Base-by-base conservation (phyloP, 1,140 invertebrate species). In the Brachionus rotundiformis region DNA sequence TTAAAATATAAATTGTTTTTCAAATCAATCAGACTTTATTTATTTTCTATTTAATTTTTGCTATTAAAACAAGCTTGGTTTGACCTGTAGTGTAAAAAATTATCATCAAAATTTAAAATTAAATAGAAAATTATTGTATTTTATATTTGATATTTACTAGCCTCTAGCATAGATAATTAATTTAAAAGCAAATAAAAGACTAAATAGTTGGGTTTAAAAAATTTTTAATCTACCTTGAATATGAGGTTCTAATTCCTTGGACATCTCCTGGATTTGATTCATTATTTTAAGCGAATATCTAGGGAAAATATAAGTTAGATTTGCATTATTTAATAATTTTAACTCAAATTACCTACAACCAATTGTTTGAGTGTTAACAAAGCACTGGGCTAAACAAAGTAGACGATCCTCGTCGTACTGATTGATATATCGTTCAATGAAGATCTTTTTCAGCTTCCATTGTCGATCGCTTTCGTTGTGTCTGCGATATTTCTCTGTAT, bases 211-310 rank as follows among this genome's bases (percentile, higher is more conserved):
- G 8, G 25, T 11, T 44, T 10, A 19, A 73, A 41, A 36, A 68
- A 63, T 33, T 68, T 7, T 23, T 41, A 10, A 31, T 23, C n/a
- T 73, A 73, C 68, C 68, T 27, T 44, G n/a, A 44, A 73, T 25
- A 11, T 25, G 29, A 0, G 76, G 76, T 59, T 54, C 47, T 8
- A 79, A 41, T 10, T 79, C 76, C n/a, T 19, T 54, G 7, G 76
- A 36, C 29, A 79, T 23, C 27, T 54, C 59, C 11, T 59, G 49
- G 3, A 79, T 79, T 79, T 79, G 47, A 19, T 59, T 54, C 76
- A 79, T 79, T 1, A 79, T 79, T 63, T 59, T 63, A 79, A 6
- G 16, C n/a, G 76, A 63, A 41, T 79, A 79, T 41, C 76, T 79
- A 13, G 54, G 23, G 5, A 41, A 25, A 13, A 13, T 59, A 59